Percentiles rank a stretch among this genome's conserved stretches.
Evolutionary conservation across 1,140 invertebrate genomes (phyloP).

Genomic region (Drosophila malerkotliana): DNA sequence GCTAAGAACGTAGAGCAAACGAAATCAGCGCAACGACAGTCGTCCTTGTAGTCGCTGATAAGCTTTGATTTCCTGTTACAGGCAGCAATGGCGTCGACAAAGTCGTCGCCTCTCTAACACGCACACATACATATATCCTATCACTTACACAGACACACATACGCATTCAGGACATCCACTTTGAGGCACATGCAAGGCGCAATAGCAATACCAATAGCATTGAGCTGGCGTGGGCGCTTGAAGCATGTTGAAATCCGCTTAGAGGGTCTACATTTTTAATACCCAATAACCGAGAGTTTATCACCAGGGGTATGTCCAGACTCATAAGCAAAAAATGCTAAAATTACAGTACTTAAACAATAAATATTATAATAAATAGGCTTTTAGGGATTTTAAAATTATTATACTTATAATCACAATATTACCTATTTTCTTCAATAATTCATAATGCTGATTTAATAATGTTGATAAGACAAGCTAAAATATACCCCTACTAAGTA

Average conservation of each 20-base stretch:
- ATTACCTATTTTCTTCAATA: too few relatives aligned
- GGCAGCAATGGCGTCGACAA: slow-evolving; percentile 49
- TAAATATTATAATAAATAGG: neutral
- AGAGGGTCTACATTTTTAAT: slow-evolving; percentile 51
- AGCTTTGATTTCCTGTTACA: slow-evolving; percentile 60
- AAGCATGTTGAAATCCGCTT: slow-evolving; percentile 56
- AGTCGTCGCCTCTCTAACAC: slow-evolving; percentile 36
- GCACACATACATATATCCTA: neutral
- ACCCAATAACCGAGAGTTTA: slow-evolving; percentile 39
- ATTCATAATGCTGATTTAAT: too few relatives aligned
- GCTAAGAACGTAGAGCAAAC: slow-evolving; percentile 29
- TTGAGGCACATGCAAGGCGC: slow-evolving; percentile 23
- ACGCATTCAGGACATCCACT: slow-evolving; percentile 19
- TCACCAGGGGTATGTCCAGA: slow-evolving; percentile 22
- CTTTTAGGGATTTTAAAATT: too few relatives aligned
- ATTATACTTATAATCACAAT: too few relatives aligned
- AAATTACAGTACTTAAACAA: neutral
- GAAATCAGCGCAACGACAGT: slow-evolving; percentile 59
- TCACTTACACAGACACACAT: slow-evolving; percentile 1
- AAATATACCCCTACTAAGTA: slow-evolving; percentile 12
- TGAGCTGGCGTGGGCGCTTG: slow-evolving; percentile 28
- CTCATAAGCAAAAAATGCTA: neutral
- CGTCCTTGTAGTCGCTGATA: slow-evolving; percentile 60
- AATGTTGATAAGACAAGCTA: too few relatives aligned
- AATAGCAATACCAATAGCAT: slow-evolving; percentile 36